These are phyloP conservation scores for Scolopax rusticola DNA, from an alignment of 2,797 vertebrate species.

Conservation along the genomic window DNA sequence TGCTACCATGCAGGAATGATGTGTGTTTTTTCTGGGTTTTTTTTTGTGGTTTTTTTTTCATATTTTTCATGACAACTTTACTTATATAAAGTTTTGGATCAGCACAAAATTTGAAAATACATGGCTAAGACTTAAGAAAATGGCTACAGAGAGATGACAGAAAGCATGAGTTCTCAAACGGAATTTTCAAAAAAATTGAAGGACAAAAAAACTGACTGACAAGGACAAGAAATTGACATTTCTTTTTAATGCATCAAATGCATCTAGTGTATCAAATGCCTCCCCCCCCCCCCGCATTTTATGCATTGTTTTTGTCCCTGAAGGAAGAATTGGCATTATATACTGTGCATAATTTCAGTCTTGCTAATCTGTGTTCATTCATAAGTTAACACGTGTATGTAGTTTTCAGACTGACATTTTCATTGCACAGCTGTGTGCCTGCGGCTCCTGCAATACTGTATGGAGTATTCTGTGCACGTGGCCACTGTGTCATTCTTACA, in stretches of 20 bases:
- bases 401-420: neutral
- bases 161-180: neutral
- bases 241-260: neutral
- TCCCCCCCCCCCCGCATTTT: neutral
- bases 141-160: neutral
- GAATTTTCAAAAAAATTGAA: neutral
- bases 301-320: neutral
- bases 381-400: neutral
- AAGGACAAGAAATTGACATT: neutral
- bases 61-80: neutral
- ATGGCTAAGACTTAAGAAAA: neutral
- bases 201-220: neutral
- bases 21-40: neutral
- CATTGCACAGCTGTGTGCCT: neutral
- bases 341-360: neutral
- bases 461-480: neutral
- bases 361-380: neutral
- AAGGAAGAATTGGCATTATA: neutral
- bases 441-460: neutral
- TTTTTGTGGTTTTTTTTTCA: neutral
- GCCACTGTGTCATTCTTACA: neutral
- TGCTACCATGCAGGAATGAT: neutral
- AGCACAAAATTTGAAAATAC: neutral
- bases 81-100: neutral
- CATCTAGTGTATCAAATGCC: neutral